Conservation (phyloP, 2,797 vertebrate genomes). For the Microctenopoma steveboyesi region DNA sequence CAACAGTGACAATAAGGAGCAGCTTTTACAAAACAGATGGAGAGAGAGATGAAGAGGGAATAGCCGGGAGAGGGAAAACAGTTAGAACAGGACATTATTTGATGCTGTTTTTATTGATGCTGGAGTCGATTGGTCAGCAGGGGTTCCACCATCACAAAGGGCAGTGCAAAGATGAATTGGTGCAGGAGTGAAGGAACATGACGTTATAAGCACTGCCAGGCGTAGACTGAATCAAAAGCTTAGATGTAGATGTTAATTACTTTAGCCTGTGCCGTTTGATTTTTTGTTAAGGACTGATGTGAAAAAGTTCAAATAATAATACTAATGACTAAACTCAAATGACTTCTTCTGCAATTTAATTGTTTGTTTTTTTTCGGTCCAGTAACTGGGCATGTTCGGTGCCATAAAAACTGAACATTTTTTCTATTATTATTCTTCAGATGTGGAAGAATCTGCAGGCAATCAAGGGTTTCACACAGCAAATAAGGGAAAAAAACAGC, state of each 20-base stretch:
- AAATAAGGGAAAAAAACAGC: constrained; percentile 15
- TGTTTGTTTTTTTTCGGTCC: not conserved
- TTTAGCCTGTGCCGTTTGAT: not conserved
- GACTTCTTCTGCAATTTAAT: not conserved
- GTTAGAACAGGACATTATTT: constrained; percentile 14
- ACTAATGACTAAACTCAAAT: not conserved
- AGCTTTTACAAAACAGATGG: not conserved
- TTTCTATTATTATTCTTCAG: constrained; percentile 1
- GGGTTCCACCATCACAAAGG: constrained; percentile 29
- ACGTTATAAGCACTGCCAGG: not conserved
- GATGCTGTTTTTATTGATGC: constrained; percentile 14
- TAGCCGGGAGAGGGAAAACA: not conserved
- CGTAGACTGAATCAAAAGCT: not conserved
- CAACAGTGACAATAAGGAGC: constrained; percentile 15
- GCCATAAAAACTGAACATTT: not conserved
- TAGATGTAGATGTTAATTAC: not conserved
- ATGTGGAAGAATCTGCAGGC: constrained; percentile 16
- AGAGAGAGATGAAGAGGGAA: constrained; percentile 3
- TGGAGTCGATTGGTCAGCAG: constrained; percentile 18
- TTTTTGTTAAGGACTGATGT: not conserved
- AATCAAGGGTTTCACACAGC: constrained; percentile 25
- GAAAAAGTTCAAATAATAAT: not conserved
- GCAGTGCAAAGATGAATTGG: constrained; percentile 19
- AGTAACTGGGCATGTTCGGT: not conserved
- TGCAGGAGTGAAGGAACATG: not conserved